phyloP scores from a whole-genome alignment of 2,113 vertebrate species.

The Hystrix brachyura region DNA sequence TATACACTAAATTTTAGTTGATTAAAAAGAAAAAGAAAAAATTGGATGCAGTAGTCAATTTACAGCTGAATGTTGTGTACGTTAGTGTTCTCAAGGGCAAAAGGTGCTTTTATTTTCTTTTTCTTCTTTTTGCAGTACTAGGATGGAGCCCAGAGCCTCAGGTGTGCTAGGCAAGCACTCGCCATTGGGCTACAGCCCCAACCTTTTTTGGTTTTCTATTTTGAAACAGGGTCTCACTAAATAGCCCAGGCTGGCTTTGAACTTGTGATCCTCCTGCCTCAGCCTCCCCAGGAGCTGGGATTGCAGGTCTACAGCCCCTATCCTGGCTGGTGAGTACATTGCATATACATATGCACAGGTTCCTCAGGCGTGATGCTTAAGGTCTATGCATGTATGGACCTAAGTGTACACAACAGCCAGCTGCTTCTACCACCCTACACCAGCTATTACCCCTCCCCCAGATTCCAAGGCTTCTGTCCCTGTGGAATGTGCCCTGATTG shows the following conservation, averaged over 20 bases:
- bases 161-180: not conserved
- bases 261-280: not conserved
- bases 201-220: not conserved
- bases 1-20: no score
- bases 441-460: no score
- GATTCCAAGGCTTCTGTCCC: not conserved
- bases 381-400: not conserved
- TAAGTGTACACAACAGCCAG: not conserved
- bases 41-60: no score
- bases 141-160: not conserved
- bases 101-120: not conserved
- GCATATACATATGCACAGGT: no score
- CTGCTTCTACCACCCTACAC: not conserved
- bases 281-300: not conserved
- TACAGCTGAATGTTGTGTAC: no score
- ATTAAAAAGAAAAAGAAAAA: no score
- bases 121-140: not conserved
- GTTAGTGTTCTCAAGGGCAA: not conserved
- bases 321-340: not conserved
- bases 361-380: not conserved
- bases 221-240: not conserved
- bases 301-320: not conserved
- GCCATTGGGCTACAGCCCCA: not conserved
- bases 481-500: not conserved
- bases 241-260: not conserved